Evolutionary conservation across 2,888 invertebrate genomes (phyloP).

Genomic region (Litoditis marina): DNA sequence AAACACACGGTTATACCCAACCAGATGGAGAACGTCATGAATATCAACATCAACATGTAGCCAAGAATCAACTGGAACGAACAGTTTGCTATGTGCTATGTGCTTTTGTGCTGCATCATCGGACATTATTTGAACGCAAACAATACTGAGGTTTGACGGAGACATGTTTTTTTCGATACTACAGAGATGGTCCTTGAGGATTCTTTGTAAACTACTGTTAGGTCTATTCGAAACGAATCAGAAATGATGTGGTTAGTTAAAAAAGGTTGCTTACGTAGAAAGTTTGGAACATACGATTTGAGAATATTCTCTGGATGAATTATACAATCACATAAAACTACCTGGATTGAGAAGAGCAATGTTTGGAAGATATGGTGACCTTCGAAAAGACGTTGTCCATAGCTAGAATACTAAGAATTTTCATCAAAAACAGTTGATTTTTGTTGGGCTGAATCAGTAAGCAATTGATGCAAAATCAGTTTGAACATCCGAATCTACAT

Average conservation of each 20-base stretch:
- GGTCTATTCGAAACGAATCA: no score
- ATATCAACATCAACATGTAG: conserved; percentile 57
- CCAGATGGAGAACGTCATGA: conserved; percentile 60
- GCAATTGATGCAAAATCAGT: not conserved
- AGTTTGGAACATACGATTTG: not conserved
- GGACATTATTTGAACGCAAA: no score
- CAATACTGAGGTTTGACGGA: no score
- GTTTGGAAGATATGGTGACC: conserved; percentile 47
- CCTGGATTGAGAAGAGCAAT: conserved; percentile 47
- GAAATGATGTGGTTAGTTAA: no score
- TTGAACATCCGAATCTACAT: not conserved
- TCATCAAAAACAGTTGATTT: not conserved
- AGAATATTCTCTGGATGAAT: no score
- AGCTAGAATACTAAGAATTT: conserved; percentile 20
- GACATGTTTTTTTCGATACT: no score
- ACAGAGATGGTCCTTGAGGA: no score
- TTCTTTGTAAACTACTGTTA: no score
- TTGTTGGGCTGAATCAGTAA: not conserved
- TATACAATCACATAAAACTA: conserved; percentile 8
- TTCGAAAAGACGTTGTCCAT: conserved; percentile 32
- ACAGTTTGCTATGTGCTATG: no score
- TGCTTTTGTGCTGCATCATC: no score
- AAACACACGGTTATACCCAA: conserved; percentile 48
- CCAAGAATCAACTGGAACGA: conserved; percentile 25
- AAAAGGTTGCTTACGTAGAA: no score